Evolutionary conservation across 2,888 invertebrate species (phyloP).

Genomic region (Hirudinaria manillensis): DNA sequence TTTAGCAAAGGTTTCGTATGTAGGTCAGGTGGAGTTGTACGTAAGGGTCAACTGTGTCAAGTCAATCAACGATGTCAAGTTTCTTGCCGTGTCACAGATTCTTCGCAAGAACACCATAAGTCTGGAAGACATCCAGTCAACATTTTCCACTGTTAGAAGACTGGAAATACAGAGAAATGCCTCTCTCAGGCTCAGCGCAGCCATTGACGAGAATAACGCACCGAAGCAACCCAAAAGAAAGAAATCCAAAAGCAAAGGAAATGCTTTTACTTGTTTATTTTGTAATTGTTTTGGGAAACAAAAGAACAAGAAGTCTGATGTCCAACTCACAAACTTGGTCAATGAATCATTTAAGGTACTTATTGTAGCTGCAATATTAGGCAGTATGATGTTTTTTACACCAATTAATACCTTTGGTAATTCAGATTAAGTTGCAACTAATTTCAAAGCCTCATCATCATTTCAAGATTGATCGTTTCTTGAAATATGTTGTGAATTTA

Average conservation of each 20-base stretch:
- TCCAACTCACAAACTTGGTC: too few species aligned
- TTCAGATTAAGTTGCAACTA: too few species aligned
- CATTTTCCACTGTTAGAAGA: constrained; percentile 28
- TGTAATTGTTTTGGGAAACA: constrained; percentile 17
- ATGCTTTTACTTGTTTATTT: constrained; percentile 21
- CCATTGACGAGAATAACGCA: neutral
- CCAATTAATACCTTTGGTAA: too few species aligned
- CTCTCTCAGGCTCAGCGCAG: neutral
- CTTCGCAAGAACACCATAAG: constrained; percentile 33
- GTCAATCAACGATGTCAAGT: constrained; percentile 21
- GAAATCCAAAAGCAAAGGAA: too few species aligned
- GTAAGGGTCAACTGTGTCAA: constrained; percentile 30
- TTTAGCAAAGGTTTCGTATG: neutral
- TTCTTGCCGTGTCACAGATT: constrained; percentile 22
- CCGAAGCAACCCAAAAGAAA: neutral
- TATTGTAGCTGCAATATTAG: too few species aligned
- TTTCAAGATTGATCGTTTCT: too few species aligned
- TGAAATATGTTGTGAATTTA: too few species aligned
- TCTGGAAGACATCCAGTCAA: constrained; percentile 31
- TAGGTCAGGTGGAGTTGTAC: constrained; percentile 33
- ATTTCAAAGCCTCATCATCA: too few species aligned
- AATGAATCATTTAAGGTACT: too few species aligned
- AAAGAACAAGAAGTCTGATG: neutral
- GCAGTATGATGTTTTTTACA: too few species aligned
- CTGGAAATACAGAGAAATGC: constrained; percentile 19